A percentile compares a stretch with the other conserved stretches of the same genome.
Evolutionary conservation across 2,113 vertebrate species (phyloP).

Genomic region (Centropus unirufus): DNA sequence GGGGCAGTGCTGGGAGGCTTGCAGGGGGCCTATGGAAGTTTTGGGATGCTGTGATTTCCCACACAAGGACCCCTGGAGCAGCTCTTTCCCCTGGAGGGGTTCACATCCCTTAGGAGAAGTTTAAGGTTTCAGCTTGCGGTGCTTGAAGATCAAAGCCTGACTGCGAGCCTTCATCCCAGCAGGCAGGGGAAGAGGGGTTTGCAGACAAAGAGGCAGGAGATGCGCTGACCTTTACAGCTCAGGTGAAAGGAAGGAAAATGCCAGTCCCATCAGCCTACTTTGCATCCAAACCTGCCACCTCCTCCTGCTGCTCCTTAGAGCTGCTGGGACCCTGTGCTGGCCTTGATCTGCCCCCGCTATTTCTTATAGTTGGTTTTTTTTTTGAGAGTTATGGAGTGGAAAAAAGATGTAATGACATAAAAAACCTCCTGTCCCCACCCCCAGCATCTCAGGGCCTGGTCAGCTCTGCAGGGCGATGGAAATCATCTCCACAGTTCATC

Average conservation of each 20-base stretch:
- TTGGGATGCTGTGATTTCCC: neutral
- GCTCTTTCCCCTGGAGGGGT: neutral
- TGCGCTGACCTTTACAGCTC: neutral
- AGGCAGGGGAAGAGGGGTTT: neutral
- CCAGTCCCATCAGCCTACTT: neutral
- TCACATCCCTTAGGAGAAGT: accelerated
- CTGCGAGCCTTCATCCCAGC: constrained; percentile 1
- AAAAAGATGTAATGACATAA: neutral
- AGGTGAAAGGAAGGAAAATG: neutral
- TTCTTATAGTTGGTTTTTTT: neutral
- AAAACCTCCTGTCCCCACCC: neutral
- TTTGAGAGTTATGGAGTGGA: neutral
- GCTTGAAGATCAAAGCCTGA: neutral
- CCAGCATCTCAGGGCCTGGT: neutral
- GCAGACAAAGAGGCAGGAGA: neutral
- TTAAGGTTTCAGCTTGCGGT: neutral
- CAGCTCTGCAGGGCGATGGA: neutral
- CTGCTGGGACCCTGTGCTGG: neutral
- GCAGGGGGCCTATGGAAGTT: neutral
- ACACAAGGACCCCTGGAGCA: accelerated
- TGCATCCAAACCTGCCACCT: neutral
- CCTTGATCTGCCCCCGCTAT: neutral
- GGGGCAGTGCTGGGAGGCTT: neutral
- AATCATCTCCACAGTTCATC: neutral
- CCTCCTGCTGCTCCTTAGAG: neutral